Evolutionary conservation across 2,888 invertebrate species (phyloP).

Genomic region (Matsumyia berberina): DNA sequence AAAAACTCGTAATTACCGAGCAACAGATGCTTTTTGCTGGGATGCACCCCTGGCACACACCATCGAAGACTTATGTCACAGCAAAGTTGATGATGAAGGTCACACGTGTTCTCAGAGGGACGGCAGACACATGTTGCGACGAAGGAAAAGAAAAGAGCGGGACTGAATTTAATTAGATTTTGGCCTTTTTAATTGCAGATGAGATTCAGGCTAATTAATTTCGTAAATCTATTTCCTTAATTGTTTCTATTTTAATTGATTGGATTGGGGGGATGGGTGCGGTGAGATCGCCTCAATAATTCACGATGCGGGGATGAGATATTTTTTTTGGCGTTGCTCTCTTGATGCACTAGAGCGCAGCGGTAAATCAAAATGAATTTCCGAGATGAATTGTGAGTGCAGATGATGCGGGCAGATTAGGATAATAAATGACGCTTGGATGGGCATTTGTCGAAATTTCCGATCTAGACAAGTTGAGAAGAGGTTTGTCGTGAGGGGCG

Average conservation of each 20-base stretch:
- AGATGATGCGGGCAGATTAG: constrained; percentile 4
- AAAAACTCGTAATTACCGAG: no score
- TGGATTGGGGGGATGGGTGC: neutral
- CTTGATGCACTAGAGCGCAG: constrained; percentile 17
- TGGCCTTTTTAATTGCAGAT: constrained; percentile 21
- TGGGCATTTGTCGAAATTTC: neutral
- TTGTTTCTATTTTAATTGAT: constrained; percentile 38
- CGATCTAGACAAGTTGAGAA: neutral
- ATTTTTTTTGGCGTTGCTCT: neutral
- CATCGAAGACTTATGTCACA: constrained; percentile 25
- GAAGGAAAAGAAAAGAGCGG: constrained; percentile 1
- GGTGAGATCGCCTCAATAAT: constrained; percentile 7
- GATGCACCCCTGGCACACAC: neutral
- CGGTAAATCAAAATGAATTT: constrained; percentile 25
- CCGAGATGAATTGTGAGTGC: constrained; percentile 18
- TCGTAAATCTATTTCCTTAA: constrained; percentile 1
- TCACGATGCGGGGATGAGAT: neutral
- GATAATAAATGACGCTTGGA: constrained; percentile 1
- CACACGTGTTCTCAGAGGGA: constrained; percentile 44
- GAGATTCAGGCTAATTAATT: constrained; percentile 38
- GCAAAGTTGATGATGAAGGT: constrained; percentile 53
- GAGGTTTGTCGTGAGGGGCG: neutral
- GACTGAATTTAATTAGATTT: constrained; percentile 41
- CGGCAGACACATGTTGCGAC: neutral
- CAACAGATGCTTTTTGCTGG: constrained; percentile 5